Percentiles rank a stretch among this genome's conserved stretches.
These are phyloP conservation scores for Ctenodactylus gundi DNA, from an alignment of 2,113 vertebrate species.

Conservation along the genomic window DNA sequence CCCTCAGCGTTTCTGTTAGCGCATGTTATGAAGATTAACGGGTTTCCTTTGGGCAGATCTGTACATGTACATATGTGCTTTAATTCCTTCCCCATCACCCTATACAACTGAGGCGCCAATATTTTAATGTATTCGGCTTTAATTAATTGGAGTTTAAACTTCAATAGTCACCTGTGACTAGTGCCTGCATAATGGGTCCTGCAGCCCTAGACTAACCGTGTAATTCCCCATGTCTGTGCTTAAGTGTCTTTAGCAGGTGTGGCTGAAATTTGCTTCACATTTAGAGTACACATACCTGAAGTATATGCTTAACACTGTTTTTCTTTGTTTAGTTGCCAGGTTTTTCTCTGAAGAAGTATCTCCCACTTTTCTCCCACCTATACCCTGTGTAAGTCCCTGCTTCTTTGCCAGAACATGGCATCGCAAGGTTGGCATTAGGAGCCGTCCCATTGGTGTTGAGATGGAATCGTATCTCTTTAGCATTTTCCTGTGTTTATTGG, in stretches of 20 bases:
- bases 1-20: no score
- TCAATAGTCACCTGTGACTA: background rate
- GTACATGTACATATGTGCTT: no score
- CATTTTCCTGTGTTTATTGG: background rate
- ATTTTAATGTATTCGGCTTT: conserved; percentile 33
- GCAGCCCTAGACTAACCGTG: background rate
- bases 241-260: background rate
- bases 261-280: background rate
- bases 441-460: background rate
- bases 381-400: background rate
- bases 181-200: background rate
- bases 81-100: no score
- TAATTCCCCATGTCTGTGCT: background rate
- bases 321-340: background rate
- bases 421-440: background rate
- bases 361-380: background rate
- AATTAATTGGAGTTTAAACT: background rate
- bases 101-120: background rate
- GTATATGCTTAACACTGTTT: background rate
- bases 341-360: background rate
- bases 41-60: no score
- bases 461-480: background rate
- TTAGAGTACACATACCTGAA: background rate
- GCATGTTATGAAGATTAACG: no score
- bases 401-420: background rate